Evolutionary conservation across 1,140 invertebrate genomes (phyloP).

Genomic region (Cyclargus thomasi): DNA sequence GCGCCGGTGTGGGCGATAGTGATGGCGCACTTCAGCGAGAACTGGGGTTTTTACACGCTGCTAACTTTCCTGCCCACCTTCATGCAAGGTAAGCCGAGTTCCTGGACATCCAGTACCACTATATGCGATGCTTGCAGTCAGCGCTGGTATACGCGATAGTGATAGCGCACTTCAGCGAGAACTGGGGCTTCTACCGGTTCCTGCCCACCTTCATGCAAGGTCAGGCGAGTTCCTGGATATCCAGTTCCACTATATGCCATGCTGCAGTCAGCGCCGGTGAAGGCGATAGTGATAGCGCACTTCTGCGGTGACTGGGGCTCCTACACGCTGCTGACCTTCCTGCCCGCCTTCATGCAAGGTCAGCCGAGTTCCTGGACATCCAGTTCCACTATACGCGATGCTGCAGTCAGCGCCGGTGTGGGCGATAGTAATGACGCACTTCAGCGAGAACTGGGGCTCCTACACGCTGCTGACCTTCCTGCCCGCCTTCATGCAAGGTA

Average conservation of each 20-base stretch:
- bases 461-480: conserved; percentile 93
- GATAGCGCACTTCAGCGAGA: conserved; percentile 93
- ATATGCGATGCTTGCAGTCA: conserved; percentile 87
- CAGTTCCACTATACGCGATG: conserved; percentile 74
- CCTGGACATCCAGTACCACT: too few relatives aligned
- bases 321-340: conserved; percentile 91
- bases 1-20: conserved; percentile 93
- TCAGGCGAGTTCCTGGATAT: conserved; percentile 52
- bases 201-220: conserved; percentile 94
- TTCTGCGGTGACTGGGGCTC: conserved; percentile 98
- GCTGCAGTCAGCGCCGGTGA: conserved; percentile 88
- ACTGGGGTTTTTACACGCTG: conserved; percentile 97
- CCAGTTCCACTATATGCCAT: too few relatives aligned
- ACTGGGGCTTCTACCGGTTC: conserved; percentile 97
- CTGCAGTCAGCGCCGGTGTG: conserved; percentile 90
- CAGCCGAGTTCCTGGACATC: not conserved
- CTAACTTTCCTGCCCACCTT: conserved; percentile 93
- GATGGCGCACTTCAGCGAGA: conserved; percentile 93
- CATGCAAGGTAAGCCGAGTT: conserved; percentile 81
- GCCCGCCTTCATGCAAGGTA: conserved; percentile 93
- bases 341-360: conserved; percentile 94
- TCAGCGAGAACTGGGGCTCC: conserved; percentile 98
- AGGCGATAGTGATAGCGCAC: conserved; percentile 93
- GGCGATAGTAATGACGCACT: conserved; percentile 93
- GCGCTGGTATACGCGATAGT: conserved; percentile 93